phyloP scores from a whole-genome alignment of 2,797 vertebrate species.

The Phyllotis vaccarum region DNA sequence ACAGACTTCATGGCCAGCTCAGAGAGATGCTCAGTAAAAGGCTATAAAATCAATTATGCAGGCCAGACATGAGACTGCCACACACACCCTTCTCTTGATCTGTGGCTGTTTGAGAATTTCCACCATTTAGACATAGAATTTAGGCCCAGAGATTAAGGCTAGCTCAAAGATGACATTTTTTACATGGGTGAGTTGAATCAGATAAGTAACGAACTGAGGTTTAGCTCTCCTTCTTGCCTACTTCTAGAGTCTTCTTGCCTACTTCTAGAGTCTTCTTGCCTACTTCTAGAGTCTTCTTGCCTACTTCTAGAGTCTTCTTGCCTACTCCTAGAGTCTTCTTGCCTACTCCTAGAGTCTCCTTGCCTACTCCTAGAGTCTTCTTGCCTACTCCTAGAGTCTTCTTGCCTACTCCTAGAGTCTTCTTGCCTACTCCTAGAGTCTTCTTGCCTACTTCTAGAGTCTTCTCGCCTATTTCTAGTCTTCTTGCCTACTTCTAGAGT shows the following conservation, averaged over 20 bases:
- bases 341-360: too few species aligned
- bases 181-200: neutral
- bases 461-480: neutral
- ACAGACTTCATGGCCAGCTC: neutral
- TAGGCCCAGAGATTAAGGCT: neutral
- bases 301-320: too few species aligned
- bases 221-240: neutral
- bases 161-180: neutral
- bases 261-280: too few species aligned
- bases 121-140: neutral
- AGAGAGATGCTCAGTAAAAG: constrained; percentile 60
- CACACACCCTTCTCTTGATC: neutral
- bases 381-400: too few species aligned
- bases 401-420: too few species aligned
- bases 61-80: neutral
- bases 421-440: too few species aligned
- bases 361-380: too few species aligned
- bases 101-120: neutral
- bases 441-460: too few species aligned
- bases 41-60: constrained; percentile 52
- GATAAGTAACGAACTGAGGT: neutral
- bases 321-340: too few species aligned
- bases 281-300: neutral
- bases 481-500: too few species aligned
- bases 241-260: too few species aligned